Conservation (phyloP, 2,888 invertebrate species). For the Anthophora plumipes region DNA sequence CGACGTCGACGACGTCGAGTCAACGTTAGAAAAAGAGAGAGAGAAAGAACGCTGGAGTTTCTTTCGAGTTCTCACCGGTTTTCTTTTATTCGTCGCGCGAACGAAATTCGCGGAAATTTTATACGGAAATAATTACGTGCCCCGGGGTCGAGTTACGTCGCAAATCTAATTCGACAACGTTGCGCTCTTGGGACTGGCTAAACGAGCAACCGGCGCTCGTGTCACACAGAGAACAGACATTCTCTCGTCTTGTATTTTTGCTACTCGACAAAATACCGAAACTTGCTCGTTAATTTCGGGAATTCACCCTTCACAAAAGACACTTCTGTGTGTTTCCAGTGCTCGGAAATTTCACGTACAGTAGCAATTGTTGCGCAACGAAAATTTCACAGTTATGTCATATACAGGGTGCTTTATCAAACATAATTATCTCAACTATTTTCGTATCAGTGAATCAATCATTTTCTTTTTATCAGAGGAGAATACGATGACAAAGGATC, state of each 20-base stretch:
- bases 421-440: too few relatives aligned
- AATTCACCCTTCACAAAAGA: background rate
- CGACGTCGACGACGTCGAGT: too few relatives aligned
- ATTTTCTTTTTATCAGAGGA: too few relatives aligned
- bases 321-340: background rate
- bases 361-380: too few relatives aligned
- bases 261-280: background rate
- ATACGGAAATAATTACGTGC: slow-evolving; percentile 44
- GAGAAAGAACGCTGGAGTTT: too few relatives aligned
- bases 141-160: slow-evolving; percentile 19
- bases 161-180: slow-evolving; percentile 35
- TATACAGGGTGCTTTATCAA: too few relatives aligned
- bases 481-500: too few relatives aligned
- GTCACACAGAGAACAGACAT: background rate
- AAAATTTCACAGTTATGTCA: too few relatives aligned
- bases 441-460: too few relatives aligned
- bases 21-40: background rate
- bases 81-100: slow-evolving; percentile 17
- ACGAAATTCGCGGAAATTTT: slow-evolving; percentile 36
- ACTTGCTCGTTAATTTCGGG: slow-evolving; percentile 5
- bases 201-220: slow-evolving; percentile 20
- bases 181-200: background rate
- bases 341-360: too few relatives aligned
- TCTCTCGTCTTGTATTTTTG: background rate
- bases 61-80: slow-evolving; percentile 14